Base-by-base conservation (phyloP, 2,113 vertebrate genomes). In the Hystrix brachyura region DNA sequence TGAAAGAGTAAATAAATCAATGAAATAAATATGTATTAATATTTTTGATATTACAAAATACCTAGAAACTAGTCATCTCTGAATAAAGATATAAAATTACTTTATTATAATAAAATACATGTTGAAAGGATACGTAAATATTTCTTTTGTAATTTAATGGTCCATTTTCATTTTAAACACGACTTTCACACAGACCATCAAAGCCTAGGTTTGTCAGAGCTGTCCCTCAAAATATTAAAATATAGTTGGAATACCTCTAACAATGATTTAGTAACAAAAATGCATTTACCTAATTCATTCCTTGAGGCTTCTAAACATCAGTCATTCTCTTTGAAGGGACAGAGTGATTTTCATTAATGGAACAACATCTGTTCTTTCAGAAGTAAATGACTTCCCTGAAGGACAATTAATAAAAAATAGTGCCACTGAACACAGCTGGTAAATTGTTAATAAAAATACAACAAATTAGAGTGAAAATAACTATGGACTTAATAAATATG, bases 361-460 rank as follows among this genome's bases (percentile, higher is more conserved):
- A 97, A 53, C 34, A 98, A 96, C 98, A 98, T 97, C 98, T 98
- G 97, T 97, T 98, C 97, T 95, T 97, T 97, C 94, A 97, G 86
- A 97, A 97, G 92, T 92, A 97, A 98, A 97, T 97, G n/a, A 98
- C 67, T 87, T 98, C 97, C 97, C 97, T 94, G 71, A 97, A 97
- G 95, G 89, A 96, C 85, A 98, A 96, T 98, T 98, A 98, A 98
- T 98, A 98, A 97, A 96, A 98, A 97, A 98, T 98, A 96, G 97
- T 97, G 92, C 92, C 96, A 95, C 91, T 97, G 97, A 98, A 96
- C 94, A 97, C 60, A 97, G 85, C 71, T 98, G 97, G 67, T 74
- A 69, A 97, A 95, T 91, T 98, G 95, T 98, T 98, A 93, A 92
- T 96, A 95, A 97, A 97, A 96, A n/a, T n/a, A 29, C 23, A 90